A percentile compares a stretch with the other conserved stretches of the same genome.
Evolutionary conservation across 2,797 vertebrate genomes (phyloP).

Genomic region (Betta splendens): DNA sequence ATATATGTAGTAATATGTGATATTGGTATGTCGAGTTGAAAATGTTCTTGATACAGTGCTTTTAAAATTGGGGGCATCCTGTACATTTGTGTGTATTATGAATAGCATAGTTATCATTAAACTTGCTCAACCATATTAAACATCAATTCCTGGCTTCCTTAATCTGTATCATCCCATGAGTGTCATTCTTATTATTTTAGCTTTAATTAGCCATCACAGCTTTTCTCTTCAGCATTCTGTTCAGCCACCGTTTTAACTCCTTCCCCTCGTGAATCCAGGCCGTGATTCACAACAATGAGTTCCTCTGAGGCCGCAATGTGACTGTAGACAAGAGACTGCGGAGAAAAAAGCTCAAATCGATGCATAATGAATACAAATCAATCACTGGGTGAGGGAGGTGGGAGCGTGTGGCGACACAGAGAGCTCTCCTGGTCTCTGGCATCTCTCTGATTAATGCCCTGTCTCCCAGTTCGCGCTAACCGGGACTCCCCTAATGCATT

Average conservation of each 20-base stretch:
- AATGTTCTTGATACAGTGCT: too few relatives aligned
- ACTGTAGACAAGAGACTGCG: conserved; percentile 59
- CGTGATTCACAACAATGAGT: conserved; percentile 52
- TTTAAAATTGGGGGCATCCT: too few relatives aligned
- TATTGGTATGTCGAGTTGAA: too few relatives aligned
- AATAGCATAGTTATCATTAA: background rate
- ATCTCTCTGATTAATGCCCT: conserved; percentile 76
- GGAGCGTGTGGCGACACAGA: conserved; percentile 59
- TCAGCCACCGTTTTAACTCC: conserved; percentile 25
- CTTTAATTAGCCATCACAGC: conserved; percentile 8
- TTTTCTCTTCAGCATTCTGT: conserved; percentile 25
- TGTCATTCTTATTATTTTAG: conserved; percentile 18
- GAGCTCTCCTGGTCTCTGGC: conserved; percentile 58
- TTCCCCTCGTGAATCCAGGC: conserved; percentile 29
- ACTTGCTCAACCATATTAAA: background rate
- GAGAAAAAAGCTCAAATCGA: conserved; percentile 70
- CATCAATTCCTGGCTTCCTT: background rate
- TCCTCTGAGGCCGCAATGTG: conserved; percentile 56
- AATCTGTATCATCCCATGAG: background rate
- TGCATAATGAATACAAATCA: conserved; percentile 76
- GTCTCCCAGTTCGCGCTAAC: conserved; percentile 52
- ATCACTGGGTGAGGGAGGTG: conserved; percentile 54
- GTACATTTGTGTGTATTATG: too few relatives aligned
- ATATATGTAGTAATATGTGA: conserved; percentile 13
- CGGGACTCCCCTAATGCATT: conserved; percentile 70